Evolutionary conservation across 2,797 vertebrate species (phyloP).

Genomic region (Helostoma temminkii): DNA sequence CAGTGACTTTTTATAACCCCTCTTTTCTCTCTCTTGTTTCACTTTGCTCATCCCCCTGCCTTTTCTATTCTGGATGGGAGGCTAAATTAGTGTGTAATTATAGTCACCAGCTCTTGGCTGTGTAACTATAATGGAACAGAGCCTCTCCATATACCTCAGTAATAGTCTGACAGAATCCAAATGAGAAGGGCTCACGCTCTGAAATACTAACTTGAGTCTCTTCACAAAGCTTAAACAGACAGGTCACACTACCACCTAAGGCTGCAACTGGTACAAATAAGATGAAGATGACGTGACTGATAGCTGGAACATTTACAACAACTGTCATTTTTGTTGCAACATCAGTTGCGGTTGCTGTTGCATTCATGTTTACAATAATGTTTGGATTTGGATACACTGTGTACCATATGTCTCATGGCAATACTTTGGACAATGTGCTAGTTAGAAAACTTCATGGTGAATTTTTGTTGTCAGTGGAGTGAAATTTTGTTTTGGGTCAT

Average conservation of each 20-base stretch:
- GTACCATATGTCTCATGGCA: neutral
- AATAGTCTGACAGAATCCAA: slow-evolving; percentile 67
- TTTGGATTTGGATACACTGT: slow-evolving; percentile 11
- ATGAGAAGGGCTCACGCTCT: slow-evolving; percentile 50
- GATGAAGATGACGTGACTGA: slow-evolving; percentile 38
- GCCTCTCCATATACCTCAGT: slow-evolving; percentile 55
- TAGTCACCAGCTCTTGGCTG: slow-evolving; percentile 63
- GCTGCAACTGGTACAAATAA: slow-evolving; percentile 43
- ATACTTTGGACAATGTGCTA: slow-evolving; percentile 48
- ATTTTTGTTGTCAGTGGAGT: slow-evolving; percentile 46
- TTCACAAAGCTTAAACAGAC: slow-evolving; percentile 24
- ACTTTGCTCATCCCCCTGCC: slow-evolving; percentile 37
- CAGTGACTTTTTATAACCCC: slow-evolving; percentile 28
- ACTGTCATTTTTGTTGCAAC: slow-evolving; percentile 38
- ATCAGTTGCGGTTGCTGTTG: slow-evolving; percentile 37
- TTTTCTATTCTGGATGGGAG: slow-evolving; percentile 50
- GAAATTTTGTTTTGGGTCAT: slow-evolving; percentile 48
- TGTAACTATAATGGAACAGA: slow-evolving; percentile 68
- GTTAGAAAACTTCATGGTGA: slow-evolving; percentile 43
- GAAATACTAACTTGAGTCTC: slow-evolving; percentile 50
- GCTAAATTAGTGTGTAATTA: slow-evolving; percentile 77
- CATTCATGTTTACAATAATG: slow-evolving; percentile 18
- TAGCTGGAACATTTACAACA: slow-evolving; percentile 51
- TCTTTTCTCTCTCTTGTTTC: slow-evolving; percentile 40
- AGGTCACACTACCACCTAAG: slow-evolving; percentile 1